Evolutionary conservation across 1,140 invertebrate genomes (phyloP), one percentile per base, ranked within the genome.

Genomic region (Antheraea pernyi): DNA sequence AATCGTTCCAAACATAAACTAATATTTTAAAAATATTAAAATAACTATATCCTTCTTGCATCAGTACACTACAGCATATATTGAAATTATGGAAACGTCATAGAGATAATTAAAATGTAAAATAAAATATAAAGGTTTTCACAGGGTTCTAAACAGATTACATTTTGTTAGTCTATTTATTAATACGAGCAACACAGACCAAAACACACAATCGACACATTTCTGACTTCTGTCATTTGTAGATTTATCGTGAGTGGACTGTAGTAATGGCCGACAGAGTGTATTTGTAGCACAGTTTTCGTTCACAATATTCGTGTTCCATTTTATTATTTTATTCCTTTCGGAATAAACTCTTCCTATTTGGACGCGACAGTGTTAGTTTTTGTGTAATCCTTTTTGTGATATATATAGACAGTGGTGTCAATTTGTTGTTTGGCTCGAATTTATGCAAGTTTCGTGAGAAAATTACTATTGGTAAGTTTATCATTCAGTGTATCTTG

Each of bases 381-480:
- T 80, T 48, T 59, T 58, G 66, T 70, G 79, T 82, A 78, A 67
- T 60, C 30, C 60, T 16, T 71, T 71, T 72, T 70, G 22, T 72
- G 22, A 75, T 58, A 30, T 42, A 37, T 59, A 16, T 11, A 53
- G 65, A 67, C 68, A 70, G 72, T 79, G 75, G 18, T 62, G 59
- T 60, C 65, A 48, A 67, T 68, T 69, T 69, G 67, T 74, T 73
- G 77, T 77, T 72, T 75, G 67, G 39, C 48, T 67, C 46, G 36
- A 67, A 67, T 59, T 30, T 19, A 59, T 30, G 16, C 37, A 39
- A 30, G 78, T 74, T 81, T 84, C 74, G 65, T 82, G 70, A 79
- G 75, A 88, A 86, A 84, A 73, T 82, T 87, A 74, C 81, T 84
- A 75, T 82, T 86, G 85, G 87, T 89, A 86, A 88, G 87, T 89